Conservation (phyloP, 2,113 vertebrate species). For the Colossoma macropomum region DNA sequence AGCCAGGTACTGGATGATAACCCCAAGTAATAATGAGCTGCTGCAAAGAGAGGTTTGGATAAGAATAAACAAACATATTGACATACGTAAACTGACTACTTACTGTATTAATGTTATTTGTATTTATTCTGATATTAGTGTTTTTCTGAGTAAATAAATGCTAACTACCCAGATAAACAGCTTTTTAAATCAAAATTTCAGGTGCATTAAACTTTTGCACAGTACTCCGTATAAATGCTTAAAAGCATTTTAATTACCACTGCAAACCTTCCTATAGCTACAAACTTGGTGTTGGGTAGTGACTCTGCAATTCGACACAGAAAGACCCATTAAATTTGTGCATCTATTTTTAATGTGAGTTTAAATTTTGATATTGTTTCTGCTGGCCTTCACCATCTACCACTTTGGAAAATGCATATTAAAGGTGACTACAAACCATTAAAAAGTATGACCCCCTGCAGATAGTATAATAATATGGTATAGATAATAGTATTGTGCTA, state of each 20-base stretch:
- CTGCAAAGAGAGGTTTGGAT: too few relatives aligned
- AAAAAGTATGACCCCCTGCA: background rate
- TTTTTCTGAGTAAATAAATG: too few relatives aligned
- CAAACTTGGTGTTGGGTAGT: background rate
- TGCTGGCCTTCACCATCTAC: background rate
- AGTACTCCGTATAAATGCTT: too few relatives aligned
- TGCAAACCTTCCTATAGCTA: background rate
- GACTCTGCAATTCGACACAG: background rate
- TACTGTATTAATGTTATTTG: too few relatives aligned
- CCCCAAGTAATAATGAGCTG: too few relatives aligned
- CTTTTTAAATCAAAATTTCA: too few relatives aligned
- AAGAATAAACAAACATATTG: too few relatives aligned
- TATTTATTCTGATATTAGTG: too few relatives aligned
- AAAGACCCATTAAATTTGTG: background rate
- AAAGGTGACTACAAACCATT: background rate
- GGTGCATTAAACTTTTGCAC: too few relatives aligned
- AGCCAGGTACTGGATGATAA: too few relatives aligned
- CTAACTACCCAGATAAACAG: too few relatives aligned
- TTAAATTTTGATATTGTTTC: background rate
- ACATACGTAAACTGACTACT: too few relatives aligned
- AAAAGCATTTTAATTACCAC: background rate
- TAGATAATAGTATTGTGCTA: slow-evolving; percentile 7
- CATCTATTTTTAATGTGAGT: background rate
- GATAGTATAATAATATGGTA: slow-evolving; percentile 10
- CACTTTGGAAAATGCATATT: slow-evolving; percentile 20